Evolutionary conservation across 2,797 vertebrate genomes (phyloP).

Genomic region (Pipistrellus pipistrellus): DNA sequence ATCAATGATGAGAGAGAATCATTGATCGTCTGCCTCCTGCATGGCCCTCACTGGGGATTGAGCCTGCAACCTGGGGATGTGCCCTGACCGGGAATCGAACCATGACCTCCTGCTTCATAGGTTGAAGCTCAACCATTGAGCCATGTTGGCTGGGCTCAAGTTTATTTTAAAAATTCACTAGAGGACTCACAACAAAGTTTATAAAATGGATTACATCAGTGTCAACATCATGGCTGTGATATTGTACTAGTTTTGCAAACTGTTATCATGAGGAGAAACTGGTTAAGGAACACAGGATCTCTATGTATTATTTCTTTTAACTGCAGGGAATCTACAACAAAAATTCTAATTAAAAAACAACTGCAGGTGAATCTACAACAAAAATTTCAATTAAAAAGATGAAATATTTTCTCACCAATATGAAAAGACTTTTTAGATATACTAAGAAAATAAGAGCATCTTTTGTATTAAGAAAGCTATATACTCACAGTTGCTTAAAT

Average conservation of each 20-base stretch:
- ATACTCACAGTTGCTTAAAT: conserved; percentile 18
- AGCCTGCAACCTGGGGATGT: background rate
- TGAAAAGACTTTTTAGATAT: background rate
- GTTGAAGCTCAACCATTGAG: background rate
- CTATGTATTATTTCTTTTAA: conserved; percentile 44
- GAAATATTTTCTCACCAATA: conserved; percentile 40
- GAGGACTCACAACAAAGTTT: conserved; percentile 27
- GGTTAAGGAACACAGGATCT: background rate
- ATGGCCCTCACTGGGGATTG: too few species aligned
- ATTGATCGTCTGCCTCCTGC: too few species aligned
- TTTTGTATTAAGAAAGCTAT: conserved; percentile 30
- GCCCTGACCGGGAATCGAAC: background rate
- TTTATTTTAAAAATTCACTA: background rate
- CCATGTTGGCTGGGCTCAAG: background rate
- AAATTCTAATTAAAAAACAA: conserved; percentile 35
- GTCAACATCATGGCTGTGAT: background rate
- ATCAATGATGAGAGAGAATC: too few species aligned
- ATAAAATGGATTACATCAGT: background rate
- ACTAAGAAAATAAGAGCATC: background rate
- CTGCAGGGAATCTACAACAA: background rate
- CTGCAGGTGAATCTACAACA: background rate
- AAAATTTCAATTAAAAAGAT: conserved; percentile 27
- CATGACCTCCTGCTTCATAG: background rate
- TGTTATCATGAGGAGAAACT: background rate
- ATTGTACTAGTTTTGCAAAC: background rate